phyloP scores from a whole-genome alignment of 2,113 vertebrate species.

The Mobula birostris region DNA sequence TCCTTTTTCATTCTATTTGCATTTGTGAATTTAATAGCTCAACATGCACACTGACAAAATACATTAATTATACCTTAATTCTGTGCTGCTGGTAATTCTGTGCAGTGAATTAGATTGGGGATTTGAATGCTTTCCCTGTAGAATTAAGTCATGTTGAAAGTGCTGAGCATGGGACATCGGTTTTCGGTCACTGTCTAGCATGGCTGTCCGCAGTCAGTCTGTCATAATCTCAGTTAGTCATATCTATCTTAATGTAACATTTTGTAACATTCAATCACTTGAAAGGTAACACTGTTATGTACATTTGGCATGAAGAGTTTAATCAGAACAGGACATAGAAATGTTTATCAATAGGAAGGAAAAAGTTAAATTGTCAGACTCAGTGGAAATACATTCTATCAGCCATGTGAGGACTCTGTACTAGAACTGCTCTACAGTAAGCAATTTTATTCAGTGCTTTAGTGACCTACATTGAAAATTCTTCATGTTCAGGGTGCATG shows the following conservation, averaged over 20 bases:
- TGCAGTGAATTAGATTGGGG: constrained; percentile 4
- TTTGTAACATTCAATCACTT: constrained; percentile 22
- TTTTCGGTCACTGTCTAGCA: constrained; percentile 43
- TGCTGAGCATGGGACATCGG: constrained; percentile 34
- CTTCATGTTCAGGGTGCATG: background rate
- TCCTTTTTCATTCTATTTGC: background rate
- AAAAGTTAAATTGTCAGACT: constrained; percentile 28
- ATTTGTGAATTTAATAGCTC: background rate
- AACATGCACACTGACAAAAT: background rate
- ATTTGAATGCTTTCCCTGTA: constrained; percentile 32
- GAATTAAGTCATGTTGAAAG: constrained; percentile 32
- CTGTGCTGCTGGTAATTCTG: background rate
- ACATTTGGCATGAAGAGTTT: constrained; percentile 14
- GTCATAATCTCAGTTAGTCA: constrained; percentile 39
- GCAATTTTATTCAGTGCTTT: background rate
- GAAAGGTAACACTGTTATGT: constrained; percentile 20
- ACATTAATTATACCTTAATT: constrained; percentile 24
- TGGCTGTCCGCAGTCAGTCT: constrained; percentile 44
- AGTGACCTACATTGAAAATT: constrained; percentile 21
- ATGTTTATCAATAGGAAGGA: background rate
- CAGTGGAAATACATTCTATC: background rate
- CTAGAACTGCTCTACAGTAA: background rate
- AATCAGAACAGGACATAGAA: constrained; percentile 5
- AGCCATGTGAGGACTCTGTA: constrained; percentile 4
- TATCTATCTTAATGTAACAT: constrained; percentile 20